These are phyloP conservation scores for Drosophila aff. DNA, from an alignment of 1,140 invertebrate genomes.

Conservation along the genomic window DNA sequence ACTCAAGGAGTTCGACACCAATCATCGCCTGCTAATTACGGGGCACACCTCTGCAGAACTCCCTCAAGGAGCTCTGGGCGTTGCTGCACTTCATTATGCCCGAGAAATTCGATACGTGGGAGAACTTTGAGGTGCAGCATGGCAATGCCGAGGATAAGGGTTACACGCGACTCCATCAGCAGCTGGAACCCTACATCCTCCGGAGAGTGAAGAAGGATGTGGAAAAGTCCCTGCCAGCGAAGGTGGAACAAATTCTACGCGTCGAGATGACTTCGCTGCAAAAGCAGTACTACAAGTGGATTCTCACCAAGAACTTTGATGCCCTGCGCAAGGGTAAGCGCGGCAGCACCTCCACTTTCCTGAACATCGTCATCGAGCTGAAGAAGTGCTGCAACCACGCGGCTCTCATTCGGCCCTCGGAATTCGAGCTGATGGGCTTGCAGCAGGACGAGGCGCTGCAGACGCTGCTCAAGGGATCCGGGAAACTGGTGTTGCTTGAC, in stretches of 20 bases:
- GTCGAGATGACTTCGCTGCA: slow-evolving; percentile 99
- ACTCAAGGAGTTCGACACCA: slow-evolving; percentile 97
- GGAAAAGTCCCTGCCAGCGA: slow-evolving; percentile 98
- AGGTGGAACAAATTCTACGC: slow-evolving; percentile 98
- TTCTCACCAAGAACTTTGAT: slow-evolving; percentile 99
- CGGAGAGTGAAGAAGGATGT: slow-evolving; percentile 99
- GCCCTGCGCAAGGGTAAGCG: slow-evolving; percentile 97
- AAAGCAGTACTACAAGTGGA: slow-evolving; percentile 99
- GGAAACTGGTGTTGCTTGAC: slow-evolving; percentile 96
- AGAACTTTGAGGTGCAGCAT: slow-evolving; percentile 97
- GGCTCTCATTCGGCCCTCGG: slow-evolving; percentile 93
- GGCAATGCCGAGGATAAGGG: slow-evolving; percentile 95
- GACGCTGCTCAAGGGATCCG: slow-evolving; percentile 94
- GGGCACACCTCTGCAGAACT: slow-evolving; percentile 99
- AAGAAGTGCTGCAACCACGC: slow-evolving; percentile 99
- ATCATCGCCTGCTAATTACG: slow-evolving; percentile 97
- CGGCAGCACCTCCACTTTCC: slow-evolving; percentile 96
- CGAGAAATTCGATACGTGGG: slow-evolving; percentile 95
- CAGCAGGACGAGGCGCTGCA: slow-evolving; percentile 90
- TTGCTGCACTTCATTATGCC: slow-evolving; percentile 99
- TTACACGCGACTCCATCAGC: slow-evolving; percentile 96
- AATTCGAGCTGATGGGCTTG: slow-evolving; percentile 88
- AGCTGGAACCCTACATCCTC: slow-evolving; percentile 97
- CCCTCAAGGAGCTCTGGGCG: slow-evolving; percentile 99
- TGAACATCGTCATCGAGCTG: slow-evolving; percentile 99